Conservation (phyloP, 2,113 vertebrate genomes). For the Piaya cayana region DNA sequence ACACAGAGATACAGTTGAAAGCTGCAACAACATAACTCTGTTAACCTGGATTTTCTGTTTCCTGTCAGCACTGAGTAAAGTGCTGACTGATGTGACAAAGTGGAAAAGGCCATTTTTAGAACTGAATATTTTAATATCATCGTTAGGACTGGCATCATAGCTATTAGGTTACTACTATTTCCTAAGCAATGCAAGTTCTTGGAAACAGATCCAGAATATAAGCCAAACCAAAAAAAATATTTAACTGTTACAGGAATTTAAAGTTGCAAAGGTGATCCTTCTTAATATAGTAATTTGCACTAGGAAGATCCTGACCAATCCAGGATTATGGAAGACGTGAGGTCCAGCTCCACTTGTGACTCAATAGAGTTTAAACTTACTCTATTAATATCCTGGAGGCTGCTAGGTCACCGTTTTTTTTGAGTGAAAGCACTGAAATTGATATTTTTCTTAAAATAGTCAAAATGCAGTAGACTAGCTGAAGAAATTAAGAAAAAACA, state of each 20-base stretch:
- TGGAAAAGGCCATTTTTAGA: background rate
- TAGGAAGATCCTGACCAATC: background rate
- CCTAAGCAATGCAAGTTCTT: background rate
- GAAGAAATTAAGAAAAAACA: background rate
- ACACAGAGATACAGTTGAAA: background rate
- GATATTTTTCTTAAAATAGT: background rate
- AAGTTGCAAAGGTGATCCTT: background rate
- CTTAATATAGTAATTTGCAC: background rate
- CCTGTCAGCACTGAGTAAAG: background rate
- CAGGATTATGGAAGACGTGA: background rate
- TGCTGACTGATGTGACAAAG: background rate
- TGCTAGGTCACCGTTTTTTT: background rate
- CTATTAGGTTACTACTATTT: background rate
- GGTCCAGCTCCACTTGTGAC: background rate
- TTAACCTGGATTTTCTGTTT: background rate
- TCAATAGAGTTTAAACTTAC: background rate
- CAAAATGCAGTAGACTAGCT: background rate
- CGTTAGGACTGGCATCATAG: background rate
- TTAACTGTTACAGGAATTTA: background rate
- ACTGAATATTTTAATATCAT: background rate
- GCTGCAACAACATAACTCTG: background rate
- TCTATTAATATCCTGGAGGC: background rate
- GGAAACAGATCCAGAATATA: background rate
- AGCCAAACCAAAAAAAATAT: background rate
- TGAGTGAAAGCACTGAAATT: background rate